Conservation (phyloP, 2,113 vertebrate genomes). For the Gulo gulo region DNA sequence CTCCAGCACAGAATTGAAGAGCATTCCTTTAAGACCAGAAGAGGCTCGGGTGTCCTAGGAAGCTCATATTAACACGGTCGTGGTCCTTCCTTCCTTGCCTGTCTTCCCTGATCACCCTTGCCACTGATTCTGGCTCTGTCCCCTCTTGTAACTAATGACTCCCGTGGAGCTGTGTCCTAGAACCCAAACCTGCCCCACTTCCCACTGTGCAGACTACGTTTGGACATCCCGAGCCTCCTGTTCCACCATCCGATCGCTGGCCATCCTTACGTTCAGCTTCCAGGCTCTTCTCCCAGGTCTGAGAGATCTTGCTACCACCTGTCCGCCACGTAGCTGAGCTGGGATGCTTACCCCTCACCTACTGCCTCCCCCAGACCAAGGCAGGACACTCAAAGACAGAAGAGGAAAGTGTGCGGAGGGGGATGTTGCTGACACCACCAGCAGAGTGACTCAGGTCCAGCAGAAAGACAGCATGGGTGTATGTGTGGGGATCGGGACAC, state of each 20-base stretch:
- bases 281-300: background rate
- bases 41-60: background rate
- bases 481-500: rapidly evolving
- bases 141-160: background rate
- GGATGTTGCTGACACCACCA: background rate
- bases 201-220: rapidly evolving
- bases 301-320: too few relatives aligned
- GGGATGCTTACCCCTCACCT: background rate
- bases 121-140: background rate
- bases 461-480: background rate
- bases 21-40: background rate
- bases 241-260: background rate
- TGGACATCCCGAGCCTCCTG: rapidly evolving
- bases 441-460: background rate
- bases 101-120: background rate
- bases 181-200: background rate
- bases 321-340: background rate
- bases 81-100: background rate
- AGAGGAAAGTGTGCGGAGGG: background rate
- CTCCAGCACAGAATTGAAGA: background rate
- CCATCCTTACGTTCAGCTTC: background rate
- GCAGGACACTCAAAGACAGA: background rate
- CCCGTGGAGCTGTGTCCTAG: background rate
- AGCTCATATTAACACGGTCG: background rate
- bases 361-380: background rate